Evolutionary conservation across 2,113 vertebrate species (phyloP).

Genomic region (Cercocebus atys): DNA sequence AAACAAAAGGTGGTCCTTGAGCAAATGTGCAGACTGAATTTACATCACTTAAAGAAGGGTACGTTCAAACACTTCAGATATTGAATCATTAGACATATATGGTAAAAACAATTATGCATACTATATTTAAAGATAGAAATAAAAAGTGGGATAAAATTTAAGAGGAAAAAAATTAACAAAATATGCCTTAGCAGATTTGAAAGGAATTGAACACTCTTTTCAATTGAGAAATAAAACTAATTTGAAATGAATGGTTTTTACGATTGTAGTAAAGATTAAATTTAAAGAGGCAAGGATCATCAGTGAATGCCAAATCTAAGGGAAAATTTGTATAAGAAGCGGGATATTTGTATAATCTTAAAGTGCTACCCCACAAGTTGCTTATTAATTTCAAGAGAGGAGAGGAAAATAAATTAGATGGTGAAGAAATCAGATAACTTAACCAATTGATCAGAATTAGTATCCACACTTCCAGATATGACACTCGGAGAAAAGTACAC

Average conservation of each 20-base stretch:
- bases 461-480: not conserved
- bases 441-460: not conserved
- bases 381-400: not conserved
- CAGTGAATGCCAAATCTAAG: not conserved
- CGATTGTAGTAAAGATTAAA: not conserved
- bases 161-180: constrained; percentile 28
- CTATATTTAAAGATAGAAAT: not conserved
- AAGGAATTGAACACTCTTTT: constrained; percentile 11
- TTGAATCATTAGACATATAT: not conserved
- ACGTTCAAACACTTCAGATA: not conserved
- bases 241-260: constrained; percentile 23
- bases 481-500: not conserved
- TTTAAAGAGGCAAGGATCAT: not conserved
- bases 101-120: not conserved
- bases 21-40: not conserved
- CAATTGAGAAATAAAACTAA: constrained; percentile 9
- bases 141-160: not conserved
- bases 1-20: not conserved
- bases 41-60: not conserved
- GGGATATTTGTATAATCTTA: not conserved
- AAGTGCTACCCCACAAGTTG: not conserved
- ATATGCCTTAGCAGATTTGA: not conserved
- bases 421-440: not conserved
- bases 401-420: not conserved
- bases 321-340: not conserved